A percentile compares a stretch with the other conserved stretches of the same genome.
These are phyloP conservation scores for Brachyptera risi DNA, from an alignment of 2,888 invertebrate species.

Conservation along the genomic window DNA sequence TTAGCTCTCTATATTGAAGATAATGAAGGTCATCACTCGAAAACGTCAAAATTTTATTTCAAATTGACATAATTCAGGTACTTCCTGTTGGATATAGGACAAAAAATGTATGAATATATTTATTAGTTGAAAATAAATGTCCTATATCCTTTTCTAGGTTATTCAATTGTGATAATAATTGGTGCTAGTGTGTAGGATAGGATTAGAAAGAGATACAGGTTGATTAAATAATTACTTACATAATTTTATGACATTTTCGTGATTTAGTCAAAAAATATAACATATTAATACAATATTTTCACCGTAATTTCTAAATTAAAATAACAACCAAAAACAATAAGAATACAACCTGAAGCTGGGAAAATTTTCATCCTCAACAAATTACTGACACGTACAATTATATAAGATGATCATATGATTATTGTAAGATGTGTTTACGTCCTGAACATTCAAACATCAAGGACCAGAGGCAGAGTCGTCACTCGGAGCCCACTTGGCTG, in stretches of 20 bases:
- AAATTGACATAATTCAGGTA: background rate
- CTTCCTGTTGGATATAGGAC: background rate
- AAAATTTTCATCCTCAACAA: no score
- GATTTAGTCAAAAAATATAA: background rate
- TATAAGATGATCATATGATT: no score
- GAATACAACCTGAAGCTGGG: background rate
- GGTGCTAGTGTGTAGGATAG: no score
- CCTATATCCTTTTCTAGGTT: no score
- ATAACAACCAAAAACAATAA: no score
- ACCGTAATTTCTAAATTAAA: background rate
- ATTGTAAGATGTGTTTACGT: no score
- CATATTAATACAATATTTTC: background rate
- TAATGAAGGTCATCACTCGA: background rate
- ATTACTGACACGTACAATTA: no score
- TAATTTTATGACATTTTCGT: background rate
- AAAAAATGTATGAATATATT: background rate
- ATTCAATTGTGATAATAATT: no score
- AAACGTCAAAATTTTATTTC: background rate
- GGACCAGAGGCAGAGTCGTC: no score
- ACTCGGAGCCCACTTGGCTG: no score
- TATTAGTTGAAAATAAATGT: background rate
- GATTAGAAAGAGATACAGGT: no score
- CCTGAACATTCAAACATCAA: no score
- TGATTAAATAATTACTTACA: background rate
- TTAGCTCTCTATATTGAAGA: background rate